phyloP scores from a whole-genome alignment of 2,113 vertebrate genomes.

The Chlorodrepanis virens region DNA sequence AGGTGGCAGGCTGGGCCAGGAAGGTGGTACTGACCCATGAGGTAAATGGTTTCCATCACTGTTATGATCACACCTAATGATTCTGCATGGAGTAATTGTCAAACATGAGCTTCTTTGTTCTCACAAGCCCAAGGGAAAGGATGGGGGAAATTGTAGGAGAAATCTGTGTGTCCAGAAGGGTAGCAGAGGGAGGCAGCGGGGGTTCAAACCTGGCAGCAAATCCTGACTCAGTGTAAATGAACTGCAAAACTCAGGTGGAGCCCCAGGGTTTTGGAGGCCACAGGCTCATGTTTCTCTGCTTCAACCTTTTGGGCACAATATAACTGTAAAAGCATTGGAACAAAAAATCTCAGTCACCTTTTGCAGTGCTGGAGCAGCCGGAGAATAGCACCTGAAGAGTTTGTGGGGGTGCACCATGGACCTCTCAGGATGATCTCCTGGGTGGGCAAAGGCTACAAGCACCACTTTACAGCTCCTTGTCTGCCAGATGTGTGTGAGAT shows the following conservation, averaged over 20 bases:
- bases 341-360: neutral
- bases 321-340: neutral
- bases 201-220: neutral
- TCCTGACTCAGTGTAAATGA: neutral
- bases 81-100: neutral
- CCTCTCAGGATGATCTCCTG: neutral
- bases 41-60: neutral
- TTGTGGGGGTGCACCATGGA: neutral
- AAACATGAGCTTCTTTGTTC: neutral
- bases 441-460: neutral
- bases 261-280: neutral
- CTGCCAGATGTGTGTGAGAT: neutral
- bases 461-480: neutral
- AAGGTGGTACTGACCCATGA: neutral
- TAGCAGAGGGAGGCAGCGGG: neutral
- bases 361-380: neutral
- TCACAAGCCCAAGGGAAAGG: neutral
- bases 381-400: neutral
- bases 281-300: neutral
- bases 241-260: neutral
- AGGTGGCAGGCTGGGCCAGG: neutral
- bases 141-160: neutral
- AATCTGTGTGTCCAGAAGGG: neutral
- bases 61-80: neutral
- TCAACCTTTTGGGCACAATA: neutral